Conservation (phyloP, 2,797 vertebrate species). For the Ceyx erithaca region DNA sequence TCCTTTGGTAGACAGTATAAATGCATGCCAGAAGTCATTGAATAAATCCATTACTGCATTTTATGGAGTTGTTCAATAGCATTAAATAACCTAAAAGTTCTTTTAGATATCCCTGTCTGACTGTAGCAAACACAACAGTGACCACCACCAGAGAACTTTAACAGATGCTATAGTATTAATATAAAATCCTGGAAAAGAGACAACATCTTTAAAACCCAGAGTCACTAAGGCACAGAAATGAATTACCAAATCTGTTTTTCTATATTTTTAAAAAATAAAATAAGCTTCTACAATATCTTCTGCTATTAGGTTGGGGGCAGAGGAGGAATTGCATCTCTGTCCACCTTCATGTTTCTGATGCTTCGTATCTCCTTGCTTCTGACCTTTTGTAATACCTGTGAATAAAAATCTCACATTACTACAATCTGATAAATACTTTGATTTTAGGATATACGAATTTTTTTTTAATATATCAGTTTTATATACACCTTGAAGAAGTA, state of each 20-base stretch:
- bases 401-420: neutral
- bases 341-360: neutral
- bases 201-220: neutral
- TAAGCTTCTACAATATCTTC: neutral
- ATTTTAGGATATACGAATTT: neutral
- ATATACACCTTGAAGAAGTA: neutral
- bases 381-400: neutral
- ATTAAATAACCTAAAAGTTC: neutral
- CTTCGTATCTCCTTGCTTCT: neutral
- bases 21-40: neutral
- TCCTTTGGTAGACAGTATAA: neutral
- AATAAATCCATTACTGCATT: slow-evolving; percentile 45
- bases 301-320: neutral
- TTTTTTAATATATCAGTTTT: neutral
- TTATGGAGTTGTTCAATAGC: neutral
- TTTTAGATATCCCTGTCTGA: neutral
- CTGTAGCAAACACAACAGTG: neutral
- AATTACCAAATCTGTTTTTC: neutral
- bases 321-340: neutral
- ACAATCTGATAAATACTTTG: neutral
- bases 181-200: neutral
- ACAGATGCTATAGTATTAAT: neutral
- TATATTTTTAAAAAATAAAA: neutral
- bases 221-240: neutral
- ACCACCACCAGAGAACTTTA: neutral